phyloP scores from a whole-genome alignment of 92 coral and sea anemone genomes.

The Micromussa lordhowensis region DNA sequence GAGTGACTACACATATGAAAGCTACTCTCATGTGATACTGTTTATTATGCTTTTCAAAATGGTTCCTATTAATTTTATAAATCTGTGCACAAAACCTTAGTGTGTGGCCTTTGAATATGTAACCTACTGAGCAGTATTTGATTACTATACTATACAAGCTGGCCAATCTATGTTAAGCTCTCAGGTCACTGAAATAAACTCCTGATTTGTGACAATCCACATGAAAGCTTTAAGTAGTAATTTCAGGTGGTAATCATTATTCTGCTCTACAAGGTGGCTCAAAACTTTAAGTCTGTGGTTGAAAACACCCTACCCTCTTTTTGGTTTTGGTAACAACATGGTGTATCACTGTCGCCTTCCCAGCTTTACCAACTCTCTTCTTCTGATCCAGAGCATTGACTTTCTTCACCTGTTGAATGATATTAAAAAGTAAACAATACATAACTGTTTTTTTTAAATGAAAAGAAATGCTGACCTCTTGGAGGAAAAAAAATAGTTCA shows the following conservation, averaged over 20 bases:
- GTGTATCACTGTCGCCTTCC: constrained; percentile 89
- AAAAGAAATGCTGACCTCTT: no score
- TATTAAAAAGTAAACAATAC: no score
- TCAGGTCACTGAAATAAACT: background rate
- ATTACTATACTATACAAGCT: background rate
- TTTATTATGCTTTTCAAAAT: no score
- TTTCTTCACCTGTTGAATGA: constrained; percentile 77
- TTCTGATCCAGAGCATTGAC: constrained; percentile 78
- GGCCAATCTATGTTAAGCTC: background rate
- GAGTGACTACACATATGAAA: no score
- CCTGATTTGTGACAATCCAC: background rate
- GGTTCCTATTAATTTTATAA: no score
- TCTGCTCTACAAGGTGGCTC: background rate
- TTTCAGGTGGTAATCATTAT: background rate
- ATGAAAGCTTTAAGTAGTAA: background rate
- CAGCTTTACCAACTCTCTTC: constrained; percentile 83
- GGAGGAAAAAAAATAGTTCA: no score
- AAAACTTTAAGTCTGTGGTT: background rate
- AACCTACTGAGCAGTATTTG: background rate
- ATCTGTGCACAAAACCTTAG: no score
- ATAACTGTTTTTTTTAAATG: no score
- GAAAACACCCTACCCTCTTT: constrained; percentile 19
- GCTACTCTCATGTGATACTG: background rate
- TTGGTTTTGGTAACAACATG: constrained; percentile 91
- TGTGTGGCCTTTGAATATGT: no score